A percentile compares a stretch with the other conserved stretches of the same genome.
Evolutionary conservation across 1,140 invertebrate genomes (phyloP).

Genomic region (Diprion similis): DNA sequence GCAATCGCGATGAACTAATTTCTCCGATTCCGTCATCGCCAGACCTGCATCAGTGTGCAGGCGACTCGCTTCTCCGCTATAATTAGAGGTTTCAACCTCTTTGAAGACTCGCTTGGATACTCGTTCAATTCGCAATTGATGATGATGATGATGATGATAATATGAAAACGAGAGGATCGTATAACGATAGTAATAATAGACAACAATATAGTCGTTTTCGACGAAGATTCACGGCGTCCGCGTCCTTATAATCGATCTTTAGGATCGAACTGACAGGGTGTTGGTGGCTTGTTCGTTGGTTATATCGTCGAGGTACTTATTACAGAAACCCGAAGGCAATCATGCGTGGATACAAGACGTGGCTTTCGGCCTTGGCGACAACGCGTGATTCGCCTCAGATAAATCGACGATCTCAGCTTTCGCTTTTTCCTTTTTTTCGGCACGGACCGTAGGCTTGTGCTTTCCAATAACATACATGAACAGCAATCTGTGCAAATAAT

Average conservation of each 20-base stretch:
- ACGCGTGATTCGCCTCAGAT: neutral
- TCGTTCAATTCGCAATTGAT: neutral
- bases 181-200: too few relatives aligned
- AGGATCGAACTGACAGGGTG: too few relatives aligned
- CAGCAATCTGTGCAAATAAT: too few relatives aligned
- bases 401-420: slow-evolving; percentile 1
- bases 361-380: neutral
- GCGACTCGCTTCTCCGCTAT: neutral
- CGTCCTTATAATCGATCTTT: too few relatives aligned
- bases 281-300: neutral
- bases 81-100: neutral
- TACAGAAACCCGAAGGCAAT: slow-evolving; percentile 3
- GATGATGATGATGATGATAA: too few relatives aligned
- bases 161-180: too few relatives aligned
- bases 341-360: neutral
- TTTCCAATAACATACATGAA: too few relatives aligned
- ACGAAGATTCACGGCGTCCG: too few relatives aligned
- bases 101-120: neutral
- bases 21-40: neutral
- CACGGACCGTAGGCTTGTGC: too few relatives aligned
- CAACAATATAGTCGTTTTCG: too few relatives aligned
- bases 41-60: too few relatives aligned
- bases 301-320: neutral
- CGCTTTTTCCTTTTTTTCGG: neutral
- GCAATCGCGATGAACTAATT: neutral